A percentile compares a stretch with the other conserved stretches of the same genome.
Conservation (phyloP, 2,888 invertebrate genomes). For the Erpobdella octoculata region DNA sequence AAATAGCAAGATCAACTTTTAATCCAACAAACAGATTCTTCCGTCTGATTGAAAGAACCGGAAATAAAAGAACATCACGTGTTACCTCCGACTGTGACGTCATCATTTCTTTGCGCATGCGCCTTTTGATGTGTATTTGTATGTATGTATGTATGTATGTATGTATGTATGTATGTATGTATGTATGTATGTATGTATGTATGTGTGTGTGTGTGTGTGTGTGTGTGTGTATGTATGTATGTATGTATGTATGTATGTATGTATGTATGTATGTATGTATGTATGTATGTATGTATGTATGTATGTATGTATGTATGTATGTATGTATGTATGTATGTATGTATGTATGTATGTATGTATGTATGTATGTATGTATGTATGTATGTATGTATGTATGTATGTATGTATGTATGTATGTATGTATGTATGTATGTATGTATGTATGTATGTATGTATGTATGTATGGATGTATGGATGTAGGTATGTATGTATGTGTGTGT, state of each 20-base stretch:
- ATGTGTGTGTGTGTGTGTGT: not conserved
- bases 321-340: constrained; percentile 11
- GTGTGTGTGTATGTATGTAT: constrained; percentile 3
- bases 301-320: not conserved
- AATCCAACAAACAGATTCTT: constrained; percentile 12
- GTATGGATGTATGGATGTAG: not conserved
- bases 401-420: not conserved
- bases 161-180: not conserved
- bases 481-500: not conserved
- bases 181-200: not conserved
- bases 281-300: not conserved
- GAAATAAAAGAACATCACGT: constrained; percentile 20
- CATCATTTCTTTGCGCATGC: too few relatives aligned
- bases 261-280: not conserved
- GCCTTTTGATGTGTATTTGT: too few relatives aligned
- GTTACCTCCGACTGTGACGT: constrained; percentile 15
- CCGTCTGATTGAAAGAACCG: constrained; percentile 9
- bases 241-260: not conserved
- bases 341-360: constrained; percentile 18
- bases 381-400: not conserved
- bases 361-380: not conserved
- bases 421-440: constrained; percentile 13
- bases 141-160: constrained; percentile 6
- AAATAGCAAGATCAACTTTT: constrained; percentile 4
- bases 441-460: not conserved